Conservation (phyloP, 2,797 vertebrate species). For the Pantherophis vulpinus region DNA sequence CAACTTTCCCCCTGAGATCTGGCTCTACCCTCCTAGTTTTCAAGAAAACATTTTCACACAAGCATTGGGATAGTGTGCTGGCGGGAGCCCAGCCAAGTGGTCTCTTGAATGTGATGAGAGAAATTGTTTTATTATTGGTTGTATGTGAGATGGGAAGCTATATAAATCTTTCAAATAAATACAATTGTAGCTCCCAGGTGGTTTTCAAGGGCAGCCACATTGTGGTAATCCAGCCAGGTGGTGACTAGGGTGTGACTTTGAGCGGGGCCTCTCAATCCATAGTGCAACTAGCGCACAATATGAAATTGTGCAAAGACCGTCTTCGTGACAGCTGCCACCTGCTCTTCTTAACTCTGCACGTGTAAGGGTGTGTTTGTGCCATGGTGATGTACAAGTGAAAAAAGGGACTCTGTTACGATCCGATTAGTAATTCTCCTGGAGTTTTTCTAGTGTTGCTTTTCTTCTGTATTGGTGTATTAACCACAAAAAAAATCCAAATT, state of each 20-base stretch:
- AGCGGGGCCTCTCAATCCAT: background rate
- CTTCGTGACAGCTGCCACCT: background rate
- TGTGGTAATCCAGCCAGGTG: background rate
- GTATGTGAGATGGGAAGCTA: background rate
- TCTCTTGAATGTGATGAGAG: background rate
- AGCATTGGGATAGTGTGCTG: background rate
- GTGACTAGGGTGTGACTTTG: background rate
- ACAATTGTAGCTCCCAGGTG: background rate
- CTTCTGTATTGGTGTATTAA: background rate
- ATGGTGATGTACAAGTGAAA: background rate
- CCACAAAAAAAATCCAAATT: background rate
- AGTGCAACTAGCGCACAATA: background rate
- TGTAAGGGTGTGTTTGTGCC: background rate
- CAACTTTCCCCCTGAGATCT: background rate
- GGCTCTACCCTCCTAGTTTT: background rate
- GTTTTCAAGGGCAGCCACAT: background rate
- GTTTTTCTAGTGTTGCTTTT: background rate
- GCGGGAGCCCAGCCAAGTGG: background rate
- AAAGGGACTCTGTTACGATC: background rate
- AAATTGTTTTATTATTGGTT: background rate
- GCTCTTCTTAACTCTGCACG: background rate
- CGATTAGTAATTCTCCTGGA: background rate
- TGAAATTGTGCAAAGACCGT: background rate
- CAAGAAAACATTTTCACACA: background rate
- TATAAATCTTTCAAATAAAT: background rate